Evolutionary conservation across 2,797 vertebrate species (phyloP).

Genomic region (Platyrinchus mystaceus): DNA sequence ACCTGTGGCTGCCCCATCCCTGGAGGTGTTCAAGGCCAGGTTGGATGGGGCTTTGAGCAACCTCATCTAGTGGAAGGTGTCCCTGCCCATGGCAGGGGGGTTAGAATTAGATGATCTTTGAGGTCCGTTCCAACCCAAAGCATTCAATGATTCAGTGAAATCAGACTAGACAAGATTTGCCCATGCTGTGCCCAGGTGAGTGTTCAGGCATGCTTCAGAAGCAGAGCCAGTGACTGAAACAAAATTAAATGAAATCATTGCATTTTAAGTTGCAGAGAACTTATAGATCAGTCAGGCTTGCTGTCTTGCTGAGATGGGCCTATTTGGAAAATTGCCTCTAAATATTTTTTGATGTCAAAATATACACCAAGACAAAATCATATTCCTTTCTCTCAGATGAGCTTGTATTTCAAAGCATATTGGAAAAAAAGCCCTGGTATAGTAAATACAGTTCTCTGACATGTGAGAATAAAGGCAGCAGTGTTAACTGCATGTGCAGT

Average conservation of each 20-base stretch:
- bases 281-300: background rate
- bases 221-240: background rate
- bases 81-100: background rate
- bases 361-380: background rate
- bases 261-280: background rate
- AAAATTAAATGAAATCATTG: background rate
- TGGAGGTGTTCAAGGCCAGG: background rate
- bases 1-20: background rate
- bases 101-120: background rate
- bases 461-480: background rate
- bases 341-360: background rate
- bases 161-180: background rate
- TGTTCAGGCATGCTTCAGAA: background rate
- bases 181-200: background rate
- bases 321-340: background rate
- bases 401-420: background rate
- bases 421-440: background rate
- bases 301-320: background rate
- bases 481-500: background rate
- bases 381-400: background rate
- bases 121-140: background rate
- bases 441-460: background rate
- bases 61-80: background rate
- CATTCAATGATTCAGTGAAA: background rate
- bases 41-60: background rate